Evolutionary conservation across 2,113 vertebrate species (phyloP), one percentile per base, ranked within the genome.

Genomic region (Peromyscus californicus): DNA sequence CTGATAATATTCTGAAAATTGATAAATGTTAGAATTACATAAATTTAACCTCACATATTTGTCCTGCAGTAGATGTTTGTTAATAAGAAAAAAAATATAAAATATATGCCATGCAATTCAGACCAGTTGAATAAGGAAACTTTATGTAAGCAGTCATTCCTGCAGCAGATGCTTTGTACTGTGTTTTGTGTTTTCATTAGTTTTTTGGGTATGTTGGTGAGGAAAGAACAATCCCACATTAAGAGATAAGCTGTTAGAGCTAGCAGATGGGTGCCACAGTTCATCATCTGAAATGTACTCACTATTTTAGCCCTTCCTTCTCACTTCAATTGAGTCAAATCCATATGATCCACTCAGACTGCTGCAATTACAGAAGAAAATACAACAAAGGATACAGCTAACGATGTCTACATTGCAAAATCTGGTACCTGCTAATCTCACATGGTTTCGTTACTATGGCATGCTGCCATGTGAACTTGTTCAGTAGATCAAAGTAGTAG

Each of bases 231-330:
- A 63, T 26, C 31, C 15, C 45, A 42, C 26, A 36, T 45, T 67
- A 29, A 48, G 10, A 80, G 1, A 2, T 65, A 42, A 67, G n/a
- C 33, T 89, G 33, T 17, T 12, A 1, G 0, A 6, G 21, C 19
- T 6, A 15, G 33, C 22, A n/a, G 17, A 22, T 29, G 16, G 8
- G 3, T 19, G 8, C 1, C 12, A 1, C 7, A 42, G 63, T 29
- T 70, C 63, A 51, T 16, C 57, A 12, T 59, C 6, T 33, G 57
- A 39, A 88, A 36, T 3, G 10, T 17, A 8, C 16, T 74, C 19
- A 7, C 13, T n/a, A 13, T 54, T 78, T 24, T 22, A 29, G 0
- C 16, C 48, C 51, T 61, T 45, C 9, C n/a, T 69, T 86, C 24
- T 33, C 45, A 31, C 42, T 79, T 76, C 16, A 59, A 36, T 39